phyloP scores from a whole-genome alignment of 1,140 invertebrate genomes.

The Acromyrmex charruanus region DNA sequence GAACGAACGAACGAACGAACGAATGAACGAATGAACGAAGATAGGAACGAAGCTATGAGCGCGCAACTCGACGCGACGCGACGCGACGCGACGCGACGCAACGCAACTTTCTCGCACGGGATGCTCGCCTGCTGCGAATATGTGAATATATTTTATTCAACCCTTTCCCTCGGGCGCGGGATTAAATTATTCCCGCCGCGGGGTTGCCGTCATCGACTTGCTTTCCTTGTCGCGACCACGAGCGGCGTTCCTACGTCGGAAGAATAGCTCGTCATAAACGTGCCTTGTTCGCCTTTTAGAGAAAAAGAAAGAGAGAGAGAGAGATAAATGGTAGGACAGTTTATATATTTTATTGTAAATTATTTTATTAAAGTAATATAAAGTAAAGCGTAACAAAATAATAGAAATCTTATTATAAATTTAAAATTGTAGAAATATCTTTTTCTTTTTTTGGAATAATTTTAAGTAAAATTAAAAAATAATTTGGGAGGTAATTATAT shows the following conservation, averaged over 20 bases:
- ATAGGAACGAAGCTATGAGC: constrained; percentile 7
- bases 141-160: constrained; percentile 88
- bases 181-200: constrained; percentile 84
- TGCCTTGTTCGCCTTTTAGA: background rate
- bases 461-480: background rate
- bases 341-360: constrained; percentile 10
- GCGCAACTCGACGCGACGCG: background rate
- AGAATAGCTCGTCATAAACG: background rate
- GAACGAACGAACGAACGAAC: constrained; percentile 8
- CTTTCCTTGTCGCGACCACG: background rate
- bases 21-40: constrained; percentile 3
- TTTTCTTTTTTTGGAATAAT: background rate
- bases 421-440: background rate
- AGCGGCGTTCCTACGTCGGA: background rate
- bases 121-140: constrained; percentile 85
- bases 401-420: background rate
- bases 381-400: background rate
- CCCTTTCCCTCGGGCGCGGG: constrained; percentile 83
- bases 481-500: background rate
- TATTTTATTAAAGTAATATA: constrained; percentile 1
- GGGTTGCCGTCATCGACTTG: constrained; percentile 44
- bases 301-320: constrained; percentile 1
- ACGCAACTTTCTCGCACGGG: constrained; percentile 76
- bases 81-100: constrained; percentile 54
- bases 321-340: background rate